Conservation (phyloP, 23 tunicate species). For the Halocynthia aurantium region DNA sequence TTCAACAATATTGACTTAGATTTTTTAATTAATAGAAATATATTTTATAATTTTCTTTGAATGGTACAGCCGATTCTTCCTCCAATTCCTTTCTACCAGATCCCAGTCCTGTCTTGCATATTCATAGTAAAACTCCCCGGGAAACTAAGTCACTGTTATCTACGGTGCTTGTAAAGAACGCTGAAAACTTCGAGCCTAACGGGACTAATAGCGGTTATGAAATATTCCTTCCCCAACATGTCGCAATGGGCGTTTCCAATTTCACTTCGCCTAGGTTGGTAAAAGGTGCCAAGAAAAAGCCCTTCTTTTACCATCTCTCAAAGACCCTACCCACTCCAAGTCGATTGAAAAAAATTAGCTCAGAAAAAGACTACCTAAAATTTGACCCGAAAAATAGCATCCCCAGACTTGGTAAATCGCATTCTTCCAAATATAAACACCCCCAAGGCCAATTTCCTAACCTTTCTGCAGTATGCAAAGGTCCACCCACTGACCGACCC, state of each 20-base stretch:
- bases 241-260: too few relatives aligned
- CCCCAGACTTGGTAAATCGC: background rate
- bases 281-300: background rate
- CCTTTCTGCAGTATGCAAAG: background rate
- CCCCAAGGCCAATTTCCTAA: background rate
- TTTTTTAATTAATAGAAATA: background rate
- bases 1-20: background rate
- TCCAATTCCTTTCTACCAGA: background rate
- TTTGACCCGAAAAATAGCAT: background rate
- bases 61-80: background rate
- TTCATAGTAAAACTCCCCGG: background rate
- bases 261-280: too few relatives aligned
- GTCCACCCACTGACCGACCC: slow-evolving; percentile 5
- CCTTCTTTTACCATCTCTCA: background rate
- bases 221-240: too few relatives aligned
- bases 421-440: background rate
- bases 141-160: slow-evolving; percentile 23
- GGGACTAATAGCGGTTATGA: background rate
- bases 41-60: background rate
- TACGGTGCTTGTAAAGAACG: slow-evolving; percentile 20
- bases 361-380: background rate
- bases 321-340: background rate
- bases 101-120: background rate
- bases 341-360: background rate
- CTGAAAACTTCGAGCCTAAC: slow-evolving; percentile 1